These are phyloP conservation scores for Leucophenga varia DNA, from an alignment of 1,140 invertebrate genomes.

Conservation along the genomic window DNA sequence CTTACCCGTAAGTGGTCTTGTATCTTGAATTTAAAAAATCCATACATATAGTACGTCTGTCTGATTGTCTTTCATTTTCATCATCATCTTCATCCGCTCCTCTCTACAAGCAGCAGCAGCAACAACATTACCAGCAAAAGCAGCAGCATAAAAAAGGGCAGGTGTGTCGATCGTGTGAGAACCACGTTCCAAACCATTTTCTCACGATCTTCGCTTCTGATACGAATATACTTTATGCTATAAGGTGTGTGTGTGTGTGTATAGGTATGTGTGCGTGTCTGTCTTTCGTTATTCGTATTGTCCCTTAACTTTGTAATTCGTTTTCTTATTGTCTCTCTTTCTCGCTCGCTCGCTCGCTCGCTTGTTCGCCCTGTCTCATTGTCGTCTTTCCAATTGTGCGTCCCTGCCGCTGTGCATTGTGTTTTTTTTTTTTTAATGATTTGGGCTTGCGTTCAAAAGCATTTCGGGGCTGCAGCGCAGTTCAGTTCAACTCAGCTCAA, in stretches of 20 bases:
- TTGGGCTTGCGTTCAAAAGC: constrained; percentile 46
- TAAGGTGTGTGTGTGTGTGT: constrained; percentile 13
- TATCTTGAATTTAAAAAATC: constrained; percentile 45
- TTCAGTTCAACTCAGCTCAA: not conserved
- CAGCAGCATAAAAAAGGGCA: constrained; percentile 47
- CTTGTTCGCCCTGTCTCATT: no score
- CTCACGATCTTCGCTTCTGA: constrained; percentile 56
- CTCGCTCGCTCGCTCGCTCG: no score
- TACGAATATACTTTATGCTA: no score
- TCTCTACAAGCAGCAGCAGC: constrained; percentile 1
- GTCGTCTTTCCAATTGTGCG: no score
- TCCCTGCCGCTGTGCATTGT: constrained; percentile 53
- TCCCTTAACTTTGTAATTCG: constrained; percentile 25
- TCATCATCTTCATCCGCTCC: constrained; percentile 2
- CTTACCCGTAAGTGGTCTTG: constrained; percentile 55
- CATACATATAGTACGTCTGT: no score
- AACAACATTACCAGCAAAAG: constrained; percentile 2
- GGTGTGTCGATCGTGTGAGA: constrained; percentile 58
- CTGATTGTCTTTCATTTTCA: not conserved
- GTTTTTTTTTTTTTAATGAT: constrained; percentile 52
- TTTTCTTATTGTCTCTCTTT: no score
- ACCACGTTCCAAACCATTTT: constrained; percentile 58
- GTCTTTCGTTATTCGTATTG: constrained; percentile 15
- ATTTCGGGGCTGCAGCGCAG: constrained; percentile 7
- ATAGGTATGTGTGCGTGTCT: constrained; percentile 10